These are phyloP conservation scores for Mionectes olivaceus DNA, from an alignment of 2,797 vertebrate species.

Conservation along the genomic window DNA sequence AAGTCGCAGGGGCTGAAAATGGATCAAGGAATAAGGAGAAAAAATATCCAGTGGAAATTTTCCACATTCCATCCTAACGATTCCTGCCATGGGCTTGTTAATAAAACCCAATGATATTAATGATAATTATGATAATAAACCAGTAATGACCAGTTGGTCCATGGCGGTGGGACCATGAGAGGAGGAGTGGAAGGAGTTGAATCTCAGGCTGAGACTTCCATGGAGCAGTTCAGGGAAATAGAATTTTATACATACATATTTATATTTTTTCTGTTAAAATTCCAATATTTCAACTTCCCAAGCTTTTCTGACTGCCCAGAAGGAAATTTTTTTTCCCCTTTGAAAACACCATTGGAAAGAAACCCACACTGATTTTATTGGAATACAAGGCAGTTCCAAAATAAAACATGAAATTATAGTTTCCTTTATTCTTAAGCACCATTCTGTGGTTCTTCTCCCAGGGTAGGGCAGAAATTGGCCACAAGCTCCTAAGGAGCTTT, in stretches of 20 bases:
- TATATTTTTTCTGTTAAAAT: background rate
- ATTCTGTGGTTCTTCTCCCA: background rate
- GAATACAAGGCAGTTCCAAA: background rate
- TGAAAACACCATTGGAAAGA: background rate
- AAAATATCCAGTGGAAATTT: background rate
- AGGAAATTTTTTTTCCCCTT: background rate
- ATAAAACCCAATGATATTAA: background rate
- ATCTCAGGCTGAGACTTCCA: background rate
- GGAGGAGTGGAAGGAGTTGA: background rate
- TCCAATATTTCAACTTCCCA: background rate
- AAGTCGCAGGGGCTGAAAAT: background rate
- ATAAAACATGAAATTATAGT: background rate
- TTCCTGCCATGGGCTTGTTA: background rate
- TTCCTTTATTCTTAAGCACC: background rate
- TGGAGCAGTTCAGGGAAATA: background rate
- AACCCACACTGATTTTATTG: background rate
- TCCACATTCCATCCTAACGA: rapidly evolving
- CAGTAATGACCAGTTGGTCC: background rate
- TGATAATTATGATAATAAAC: background rate
- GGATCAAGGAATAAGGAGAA: background rate
- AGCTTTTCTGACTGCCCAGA: background rate
- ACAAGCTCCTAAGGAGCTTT: background rate
- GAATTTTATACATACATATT: background rate
- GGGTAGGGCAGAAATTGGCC: background rate
- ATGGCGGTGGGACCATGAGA: background rate